Evolutionary conservation across 1,140 invertebrate genomes (phyloP).

Genomic region (Solen grandis): DNA sequence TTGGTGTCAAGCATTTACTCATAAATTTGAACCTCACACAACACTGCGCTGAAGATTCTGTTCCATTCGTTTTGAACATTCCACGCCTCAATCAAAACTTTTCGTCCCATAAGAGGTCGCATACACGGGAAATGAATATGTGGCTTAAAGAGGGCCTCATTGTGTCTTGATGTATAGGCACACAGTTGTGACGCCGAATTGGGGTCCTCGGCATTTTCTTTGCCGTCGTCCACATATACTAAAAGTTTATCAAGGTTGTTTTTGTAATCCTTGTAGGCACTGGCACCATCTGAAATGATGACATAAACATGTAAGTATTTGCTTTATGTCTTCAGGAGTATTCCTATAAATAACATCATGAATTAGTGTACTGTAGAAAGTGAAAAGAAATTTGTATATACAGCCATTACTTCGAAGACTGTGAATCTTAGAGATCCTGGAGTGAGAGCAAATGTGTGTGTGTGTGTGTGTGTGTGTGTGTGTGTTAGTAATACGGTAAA

Average conservation of each 20-base stretch:
- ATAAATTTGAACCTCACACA: slow-evolving; percentile 82
- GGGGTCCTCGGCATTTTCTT: slow-evolving; percentile 66
- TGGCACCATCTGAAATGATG: slow-evolving; percentile 43
- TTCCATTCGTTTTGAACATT: slow-evolving; percentile 82
- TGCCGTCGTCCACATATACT: slow-evolving; percentile 82
- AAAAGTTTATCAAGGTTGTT: slow-evolving; percentile 83
- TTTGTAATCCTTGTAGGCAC: slow-evolving; percentile 77
- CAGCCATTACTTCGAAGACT: not conserved
- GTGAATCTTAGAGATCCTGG: no score
- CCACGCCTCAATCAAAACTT: slow-evolving; percentile 83
- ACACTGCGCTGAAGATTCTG: slow-evolving; percentile 82
- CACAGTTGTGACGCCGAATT: slow-evolving; percentile 79
- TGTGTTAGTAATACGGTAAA: no score
- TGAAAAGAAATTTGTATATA: not conserved
- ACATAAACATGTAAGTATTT: not conserved
- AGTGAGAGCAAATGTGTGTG: no score
- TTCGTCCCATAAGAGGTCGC: slow-evolving; percentile 80
- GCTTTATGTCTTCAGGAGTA: no score
- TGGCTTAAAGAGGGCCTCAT: slow-evolving; percentile 82
- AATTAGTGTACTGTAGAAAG: no score
- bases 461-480: no score
- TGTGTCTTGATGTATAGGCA: slow-evolving; percentile 81
- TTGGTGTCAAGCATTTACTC: slow-evolving; percentile 29
- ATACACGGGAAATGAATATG: slow-evolving; percentile 82
- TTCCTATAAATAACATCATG: no score